Percentiles rank a stretch among this genome's conserved stretches.
These are phyloP conservation scores for Oligia latruncula DNA, from an alignment of 2,888 invertebrate genomes.

Conservation along the genomic window DNA sequence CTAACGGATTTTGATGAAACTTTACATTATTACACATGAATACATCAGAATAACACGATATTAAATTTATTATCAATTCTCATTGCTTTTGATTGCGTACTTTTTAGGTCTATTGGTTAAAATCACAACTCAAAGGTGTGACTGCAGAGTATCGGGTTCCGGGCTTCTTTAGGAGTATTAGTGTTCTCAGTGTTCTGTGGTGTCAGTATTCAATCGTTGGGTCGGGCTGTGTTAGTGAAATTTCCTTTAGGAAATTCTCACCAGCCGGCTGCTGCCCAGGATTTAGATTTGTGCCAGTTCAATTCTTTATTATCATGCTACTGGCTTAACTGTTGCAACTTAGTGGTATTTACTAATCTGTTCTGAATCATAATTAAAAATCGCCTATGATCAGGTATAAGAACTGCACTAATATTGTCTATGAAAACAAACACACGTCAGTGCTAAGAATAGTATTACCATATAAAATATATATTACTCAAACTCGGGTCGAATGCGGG, in stretches of 20 bases:
- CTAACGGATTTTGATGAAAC: too few species aligned
- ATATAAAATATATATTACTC: conserved; percentile 15
- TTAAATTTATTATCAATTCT: too few species aligned
- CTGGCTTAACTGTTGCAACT: neutral
- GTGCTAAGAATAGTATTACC: conserved; percentile 53
- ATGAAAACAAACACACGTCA: conserved; percentile 63
- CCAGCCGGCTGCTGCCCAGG: neutral
- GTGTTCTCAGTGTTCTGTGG: too few species aligned
- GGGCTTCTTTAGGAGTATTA: neutral
- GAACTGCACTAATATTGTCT: conserved; percentile 47
- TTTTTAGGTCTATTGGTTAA: neutral
- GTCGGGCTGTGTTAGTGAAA: neutral
- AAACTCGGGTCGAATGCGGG: conserved; percentile 1
- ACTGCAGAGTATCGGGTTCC: neutral
- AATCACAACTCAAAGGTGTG: neutral
- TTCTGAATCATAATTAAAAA: neutral
- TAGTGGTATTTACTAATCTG: neutral
- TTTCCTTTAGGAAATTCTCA: neutral
- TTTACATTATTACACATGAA: too few species aligned
- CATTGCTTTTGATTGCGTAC: too few species aligned
- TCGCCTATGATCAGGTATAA: neutral
- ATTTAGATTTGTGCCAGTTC: neutral
- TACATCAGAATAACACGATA: too few species aligned
- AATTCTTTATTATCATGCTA: neutral
- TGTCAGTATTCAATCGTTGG: neutral